Evolutionary conservation across 2,888 invertebrate genomes (phyloP).

Genomic region (Fissipunctia ypsillon): DNA sequence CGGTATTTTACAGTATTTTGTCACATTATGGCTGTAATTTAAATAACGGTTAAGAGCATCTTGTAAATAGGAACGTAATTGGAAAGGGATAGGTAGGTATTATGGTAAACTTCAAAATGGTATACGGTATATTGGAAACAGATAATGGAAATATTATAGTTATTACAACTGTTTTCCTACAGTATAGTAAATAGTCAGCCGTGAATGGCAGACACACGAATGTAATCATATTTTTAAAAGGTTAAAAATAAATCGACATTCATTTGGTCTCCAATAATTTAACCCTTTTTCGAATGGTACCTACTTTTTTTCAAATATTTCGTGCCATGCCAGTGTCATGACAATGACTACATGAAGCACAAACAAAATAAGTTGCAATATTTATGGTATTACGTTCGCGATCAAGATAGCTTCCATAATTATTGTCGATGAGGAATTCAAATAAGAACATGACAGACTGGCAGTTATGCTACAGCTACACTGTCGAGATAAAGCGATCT

Average conservation of each 20-base stretch:
- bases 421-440: conserved; percentile 21
- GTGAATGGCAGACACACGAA: background rate
- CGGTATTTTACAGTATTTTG: conserved; percentile 11
- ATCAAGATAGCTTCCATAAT: conserved; percentile 36
- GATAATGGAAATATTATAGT: background rate
- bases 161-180: background rate
- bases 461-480: too few relatives aligned
- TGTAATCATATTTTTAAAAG: background rate
- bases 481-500: too few relatives aligned
- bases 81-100: background rate
- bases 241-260: background rate
- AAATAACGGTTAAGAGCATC: background rate
- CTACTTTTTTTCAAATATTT: conserved; percentile 9
- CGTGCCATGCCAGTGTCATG: conserved; percentile 17
- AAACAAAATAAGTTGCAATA: conserved; percentile 21
- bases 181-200: background rate
- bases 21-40: background rate
- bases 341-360: background rate
- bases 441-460: background rate
- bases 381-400: conserved; percentile 24
- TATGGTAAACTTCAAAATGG: background rate
- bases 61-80: background rate
- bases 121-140: background rate
- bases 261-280: background rate
- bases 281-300: too few relatives aligned